A percentile compares a stretch with the other conserved stretches of the same genome.
Conservation (phyloP, 1,140 invertebrate species). For the Papilio xuthus region DNA sequence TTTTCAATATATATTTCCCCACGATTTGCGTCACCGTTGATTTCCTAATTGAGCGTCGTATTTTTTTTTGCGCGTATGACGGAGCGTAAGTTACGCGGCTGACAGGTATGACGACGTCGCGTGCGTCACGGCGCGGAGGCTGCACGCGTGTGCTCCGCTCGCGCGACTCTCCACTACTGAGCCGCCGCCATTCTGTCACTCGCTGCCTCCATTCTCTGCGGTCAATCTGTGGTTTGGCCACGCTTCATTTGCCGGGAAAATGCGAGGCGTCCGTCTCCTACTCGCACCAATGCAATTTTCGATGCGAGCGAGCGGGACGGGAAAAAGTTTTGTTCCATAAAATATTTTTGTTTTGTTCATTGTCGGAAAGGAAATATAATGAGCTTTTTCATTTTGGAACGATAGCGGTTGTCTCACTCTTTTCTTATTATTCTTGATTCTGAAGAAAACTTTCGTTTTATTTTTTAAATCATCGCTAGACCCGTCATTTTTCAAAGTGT, state of each 20-base stretch:
- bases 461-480: neutral
- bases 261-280: slow-evolving; percentile 59
- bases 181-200: slow-evolving; percentile 79
- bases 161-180: slow-evolving; percentile 75
- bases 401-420: slow-evolving; percentile 60
- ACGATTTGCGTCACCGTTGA: slow-evolving; percentile 60
- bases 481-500: neutral
- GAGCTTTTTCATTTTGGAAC: slow-evolving; percentile 75
- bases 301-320: slow-evolving; percentile 59
- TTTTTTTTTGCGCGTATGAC: slow-evolving; percentile 55
- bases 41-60: slow-evolving; percentile 50
- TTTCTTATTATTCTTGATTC: slow-evolving; percentile 35
- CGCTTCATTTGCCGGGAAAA: slow-evolving; percentile 81
- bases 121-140: slow-evolving; percentile 63
- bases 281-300: slow-evolving; percentile 46
- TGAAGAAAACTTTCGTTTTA: neutral
- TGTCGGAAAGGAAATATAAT: slow-evolving; percentile 77
- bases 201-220: slow-evolving; percentile 81
- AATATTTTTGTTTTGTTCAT: slow-evolving; percentile 79
- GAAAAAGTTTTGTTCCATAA: slow-evolving; percentile 74
- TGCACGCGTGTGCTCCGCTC: slow-evolving; percentile 65
- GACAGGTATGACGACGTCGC: slow-evolving; percentile 63
- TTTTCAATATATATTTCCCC: slow-evolving; percentile 61
- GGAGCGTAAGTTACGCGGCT: slow-evolving; percentile 53
- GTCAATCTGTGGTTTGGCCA: slow-evolving; percentile 82